Evolutionary conservation across 2,113 vertebrate species (phyloP).

Genomic region (Xiphophorus couchianus): DNA sequence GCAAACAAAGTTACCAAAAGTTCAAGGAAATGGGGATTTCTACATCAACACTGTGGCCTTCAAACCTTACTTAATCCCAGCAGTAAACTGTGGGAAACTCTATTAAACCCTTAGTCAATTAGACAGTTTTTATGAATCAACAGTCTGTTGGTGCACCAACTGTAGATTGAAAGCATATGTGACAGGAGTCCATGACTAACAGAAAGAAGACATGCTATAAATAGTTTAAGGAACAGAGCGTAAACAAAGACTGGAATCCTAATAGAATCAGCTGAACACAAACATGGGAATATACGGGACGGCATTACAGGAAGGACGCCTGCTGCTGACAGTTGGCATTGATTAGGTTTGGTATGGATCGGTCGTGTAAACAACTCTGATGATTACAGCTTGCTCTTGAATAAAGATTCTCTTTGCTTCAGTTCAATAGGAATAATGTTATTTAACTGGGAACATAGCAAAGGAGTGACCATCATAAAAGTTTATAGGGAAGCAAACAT

Average conservation of each 20-base stretch:
- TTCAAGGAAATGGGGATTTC: neutral
- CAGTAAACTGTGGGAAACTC: conserved; percentile 15
- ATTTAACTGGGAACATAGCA: conserved; percentile 19
- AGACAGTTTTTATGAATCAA: conserved; percentile 19
- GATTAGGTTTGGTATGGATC: conserved; percentile 62
- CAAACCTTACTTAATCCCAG: conserved; percentile 4
- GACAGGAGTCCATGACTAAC: neutral
- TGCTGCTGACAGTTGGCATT: conserved; percentile 65
- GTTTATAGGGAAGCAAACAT: conserved; percentile 10
- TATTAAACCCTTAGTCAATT: conserved; percentile 14
- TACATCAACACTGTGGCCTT: neutral
- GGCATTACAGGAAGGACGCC: conserved; percentile 41
- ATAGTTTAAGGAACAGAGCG: conserved; percentile 21
- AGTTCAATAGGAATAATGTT: conserved; percentile 66
- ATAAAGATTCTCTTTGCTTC: conserved; percentile 30
- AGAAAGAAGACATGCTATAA: neutral
- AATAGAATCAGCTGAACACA: conserved; percentile 16
- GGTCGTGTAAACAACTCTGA: conserved; percentile 60
- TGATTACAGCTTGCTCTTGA: conserved; percentile 37
- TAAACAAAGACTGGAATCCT: conserved; percentile 9
- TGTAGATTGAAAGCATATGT: neutral
- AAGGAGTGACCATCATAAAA: neutral
- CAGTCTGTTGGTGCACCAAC: neutral
- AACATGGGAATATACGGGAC: conserved; percentile 1
- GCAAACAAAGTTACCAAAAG: neutral